Evolutionary conservation across 1,140 invertebrate species (phyloP).

Genomic region (Mya arenaria): DNA sequence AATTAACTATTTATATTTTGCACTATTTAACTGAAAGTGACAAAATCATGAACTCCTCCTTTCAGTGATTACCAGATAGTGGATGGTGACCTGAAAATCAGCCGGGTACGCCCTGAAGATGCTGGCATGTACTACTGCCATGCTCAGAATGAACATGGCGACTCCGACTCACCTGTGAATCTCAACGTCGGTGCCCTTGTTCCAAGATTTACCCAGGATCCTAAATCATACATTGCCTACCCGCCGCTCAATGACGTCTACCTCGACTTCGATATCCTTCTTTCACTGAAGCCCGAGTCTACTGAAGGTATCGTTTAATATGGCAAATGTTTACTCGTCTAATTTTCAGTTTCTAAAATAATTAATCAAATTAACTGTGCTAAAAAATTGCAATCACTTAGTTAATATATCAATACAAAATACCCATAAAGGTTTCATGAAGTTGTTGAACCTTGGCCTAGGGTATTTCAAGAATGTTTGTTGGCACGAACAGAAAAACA

Average conservation of each 20-base stretch:
- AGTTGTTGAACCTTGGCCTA: no score
- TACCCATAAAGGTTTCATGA: no score
- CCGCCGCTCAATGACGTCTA: constrained; percentile 84
- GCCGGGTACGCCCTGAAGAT: constrained; percentile 72
- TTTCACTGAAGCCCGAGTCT: constrained; percentile 93
- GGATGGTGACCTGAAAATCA: constrained; percentile 82
- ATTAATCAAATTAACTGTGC: no score
- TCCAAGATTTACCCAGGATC: constrained; percentile 90
- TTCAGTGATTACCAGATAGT: constrained; percentile 82
- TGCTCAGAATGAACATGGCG: constrained; percentile 94
- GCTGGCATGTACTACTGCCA: constrained; percentile 77
- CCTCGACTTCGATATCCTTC: constrained; percentile 91
- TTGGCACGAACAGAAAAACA: no score
- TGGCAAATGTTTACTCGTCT: constrained; percentile 36
- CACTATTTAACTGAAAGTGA: no score
- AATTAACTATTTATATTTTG: no score
- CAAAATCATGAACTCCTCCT: no score
- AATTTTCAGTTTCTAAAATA: no score
- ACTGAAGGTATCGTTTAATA: constrained; percentile 87
- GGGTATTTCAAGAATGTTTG: no score
- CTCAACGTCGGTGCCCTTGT: constrained; percentile 85
- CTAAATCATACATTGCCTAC: constrained; percentile 77
- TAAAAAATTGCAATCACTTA: no score
- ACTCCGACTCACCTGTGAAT: constrained; percentile 83
- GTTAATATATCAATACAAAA: no score